Percentiles rank a stretch among this genome's conserved stretches.
These are phyloP conservation scores for Vidua macroura DNA, from an alignment of 2,113 vertebrate genomes.

Conservation along the genomic window DNA sequence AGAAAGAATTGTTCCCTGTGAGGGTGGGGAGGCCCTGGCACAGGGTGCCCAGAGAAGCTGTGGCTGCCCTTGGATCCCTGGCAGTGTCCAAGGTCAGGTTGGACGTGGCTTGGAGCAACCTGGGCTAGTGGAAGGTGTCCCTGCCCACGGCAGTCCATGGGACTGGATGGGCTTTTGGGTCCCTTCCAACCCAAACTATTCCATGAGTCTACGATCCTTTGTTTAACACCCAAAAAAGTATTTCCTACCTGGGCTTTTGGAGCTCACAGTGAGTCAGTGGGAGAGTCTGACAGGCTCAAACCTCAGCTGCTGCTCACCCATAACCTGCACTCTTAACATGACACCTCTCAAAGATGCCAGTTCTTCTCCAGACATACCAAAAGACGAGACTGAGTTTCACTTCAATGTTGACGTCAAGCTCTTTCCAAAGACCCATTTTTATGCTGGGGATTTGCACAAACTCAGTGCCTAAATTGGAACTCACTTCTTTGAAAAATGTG, in stretches of 20 bases:
- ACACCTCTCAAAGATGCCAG: background rate
- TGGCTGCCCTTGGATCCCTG: background rate
- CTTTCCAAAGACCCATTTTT: background rate
- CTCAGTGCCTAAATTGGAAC: background rate
- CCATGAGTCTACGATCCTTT: background rate
- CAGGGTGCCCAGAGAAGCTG: background rate
- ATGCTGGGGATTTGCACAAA: background rate
- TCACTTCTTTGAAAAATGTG: background rate
- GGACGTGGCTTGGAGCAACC: rapidly evolving
- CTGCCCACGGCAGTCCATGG: background rate
- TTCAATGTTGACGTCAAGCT: background rate
- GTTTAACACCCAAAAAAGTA: background rate
- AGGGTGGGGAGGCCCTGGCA: rapidly evolving
- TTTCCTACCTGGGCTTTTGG: background rate
- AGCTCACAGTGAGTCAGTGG: background rate
- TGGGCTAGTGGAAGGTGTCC: rapidly evolving
- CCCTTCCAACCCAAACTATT: background rate
- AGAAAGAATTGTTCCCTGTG: background rate
- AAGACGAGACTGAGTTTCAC: background rate
- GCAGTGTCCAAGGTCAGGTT: background rate
- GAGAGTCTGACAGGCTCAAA: background rate
- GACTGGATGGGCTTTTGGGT: rapidly evolving
- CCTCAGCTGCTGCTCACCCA: background rate
- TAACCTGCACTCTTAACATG: background rate
- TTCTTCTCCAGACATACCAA: background rate